A percentile compares a stretch with the other conserved stretches of the same genome.
phyloP scores from a whole-genome alignment of 1,140 invertebrate genomes.

The Sycobia sp. region DNA sequence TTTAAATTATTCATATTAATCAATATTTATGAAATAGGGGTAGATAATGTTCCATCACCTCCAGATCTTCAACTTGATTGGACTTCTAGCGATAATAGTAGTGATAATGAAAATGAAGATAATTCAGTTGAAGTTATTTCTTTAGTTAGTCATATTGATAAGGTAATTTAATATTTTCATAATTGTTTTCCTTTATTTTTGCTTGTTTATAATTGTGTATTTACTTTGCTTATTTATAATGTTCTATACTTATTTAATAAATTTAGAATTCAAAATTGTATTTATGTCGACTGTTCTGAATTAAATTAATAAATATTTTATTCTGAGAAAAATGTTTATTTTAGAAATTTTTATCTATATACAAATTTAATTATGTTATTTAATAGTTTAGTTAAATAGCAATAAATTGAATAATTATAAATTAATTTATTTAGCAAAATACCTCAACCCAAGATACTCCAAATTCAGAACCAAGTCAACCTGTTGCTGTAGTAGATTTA shows the following conservation, averaged over 20 bases:
- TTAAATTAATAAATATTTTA: no score
- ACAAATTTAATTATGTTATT: not conserved
- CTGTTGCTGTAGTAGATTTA: conserved; percentile 69
- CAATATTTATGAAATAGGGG: conserved; percentile 38
- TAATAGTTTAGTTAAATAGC: not conserved
- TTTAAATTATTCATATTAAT: conserved; percentile 10
- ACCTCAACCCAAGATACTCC: conserved; percentile 24
- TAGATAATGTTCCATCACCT: conserved; percentile 67
- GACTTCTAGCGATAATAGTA: conserved; percentile 61
- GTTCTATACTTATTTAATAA: not conserved
- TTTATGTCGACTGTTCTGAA: no score
- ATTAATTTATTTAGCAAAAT: conserved; percentile 28
- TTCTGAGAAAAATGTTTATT: no score
- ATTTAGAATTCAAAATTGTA: no score
- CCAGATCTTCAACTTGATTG: conserved; percentile 81
- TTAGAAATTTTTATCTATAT: not conserved
- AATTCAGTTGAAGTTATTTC: conserved; percentile 65
- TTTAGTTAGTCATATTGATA: conserved; percentile 52
- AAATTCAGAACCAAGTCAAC: conserved; percentile 45
- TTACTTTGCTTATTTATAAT: no score
- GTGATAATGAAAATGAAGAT: conserved; percentile 62
- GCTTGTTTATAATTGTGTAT: not conserved
- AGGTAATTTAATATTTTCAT: conserved; percentile 34
- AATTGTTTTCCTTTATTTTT: not conserved
- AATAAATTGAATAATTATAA: conserved; percentile 16